Evolutionary conservation across 2,797 vertebrate genomes (phyloP), one percentile per base, ranked within the genome.

Genomic region (Platalea minor): DNA sequence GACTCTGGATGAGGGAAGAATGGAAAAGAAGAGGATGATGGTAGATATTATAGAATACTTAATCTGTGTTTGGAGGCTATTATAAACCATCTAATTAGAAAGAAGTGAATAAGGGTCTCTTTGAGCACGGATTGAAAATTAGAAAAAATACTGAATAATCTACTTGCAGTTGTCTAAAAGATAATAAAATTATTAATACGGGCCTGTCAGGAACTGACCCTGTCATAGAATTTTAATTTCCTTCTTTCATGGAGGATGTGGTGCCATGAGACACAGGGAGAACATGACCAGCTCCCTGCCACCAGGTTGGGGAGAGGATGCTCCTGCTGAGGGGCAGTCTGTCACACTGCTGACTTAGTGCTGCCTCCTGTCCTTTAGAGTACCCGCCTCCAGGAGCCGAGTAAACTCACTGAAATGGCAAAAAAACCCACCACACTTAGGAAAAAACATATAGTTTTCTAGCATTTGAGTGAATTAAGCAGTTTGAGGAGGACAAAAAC

Each of bases 361-460:
- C 24, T 91, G 48, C 26, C 39, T 87, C 53, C 46, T 2, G 1
- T 59, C 31, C 41, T 70, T 67, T 81, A 41, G 14, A 43, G 31
- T 37, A n/a, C 26, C 24, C 19, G 7, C 19, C 26, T 41, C 64
- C 35, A 73, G 61, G 7, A 86, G 69, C 63, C 19, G 3, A 3
- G 7, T n/a, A 50, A 80, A 45, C 35, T 63, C 74, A 23, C 48
- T n/a, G 41, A 28, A 77, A 48, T 39, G 41, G 53, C 6, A 37
- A 61, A 61, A 45, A 33, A 51, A 7, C 0, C 0, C 16, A 17
- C 45, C 35, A 28, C 19, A 7, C 31, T 35, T 2, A 2, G 41
- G 18, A n/a, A 64, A 67, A 72, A 25, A 79, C 4, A 9, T 28
- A 11, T 69, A 0, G 1, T 61, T 88, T 82, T 92, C 41, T 80